A percentile compares a stretch with the other conserved stretches of the same genome.
Evolutionary conservation across 2,797 vertebrate genomes (phyloP).

Genomic region (Crax fasciolata): DNA sequence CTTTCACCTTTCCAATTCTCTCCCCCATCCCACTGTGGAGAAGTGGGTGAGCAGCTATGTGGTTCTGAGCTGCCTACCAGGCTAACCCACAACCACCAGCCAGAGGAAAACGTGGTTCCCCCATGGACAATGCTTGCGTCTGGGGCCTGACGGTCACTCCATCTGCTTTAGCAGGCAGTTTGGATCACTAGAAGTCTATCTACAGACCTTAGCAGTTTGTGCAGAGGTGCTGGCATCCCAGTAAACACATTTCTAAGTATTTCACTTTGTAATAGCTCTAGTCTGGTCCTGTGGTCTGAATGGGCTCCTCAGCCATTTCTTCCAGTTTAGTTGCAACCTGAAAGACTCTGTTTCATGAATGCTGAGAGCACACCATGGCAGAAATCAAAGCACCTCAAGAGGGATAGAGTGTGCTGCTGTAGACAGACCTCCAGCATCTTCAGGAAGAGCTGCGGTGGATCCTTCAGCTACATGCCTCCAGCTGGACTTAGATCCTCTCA

Average conservation of each 20-base stretch:
- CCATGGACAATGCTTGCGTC: neutral
- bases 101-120: accelerated
- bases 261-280: neutral
- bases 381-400: neutral
- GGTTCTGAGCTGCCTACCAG: neutral
- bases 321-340: neutral
- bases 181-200: neutral
- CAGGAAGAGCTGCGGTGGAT: neutral
- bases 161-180: neutral
- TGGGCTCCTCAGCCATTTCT: neutral
- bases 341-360: neutral
- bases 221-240: neutral
- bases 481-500: neutral
- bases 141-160: neutral
- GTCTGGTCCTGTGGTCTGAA: neutral
- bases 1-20: neutral
- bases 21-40: neutral
- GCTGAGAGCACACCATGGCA: neutral
- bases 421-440: neutral
- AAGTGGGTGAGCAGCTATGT: no score
- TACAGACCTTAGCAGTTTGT: neutral
- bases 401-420: neutral
- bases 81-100: neutral
- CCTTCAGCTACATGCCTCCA: neutral
- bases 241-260: neutral